Evolutionary conservation across 2,113 vertebrate species (phyloP), one percentile per base, ranked within the genome.

Genomic region (Echinops telfairi): DNA sequence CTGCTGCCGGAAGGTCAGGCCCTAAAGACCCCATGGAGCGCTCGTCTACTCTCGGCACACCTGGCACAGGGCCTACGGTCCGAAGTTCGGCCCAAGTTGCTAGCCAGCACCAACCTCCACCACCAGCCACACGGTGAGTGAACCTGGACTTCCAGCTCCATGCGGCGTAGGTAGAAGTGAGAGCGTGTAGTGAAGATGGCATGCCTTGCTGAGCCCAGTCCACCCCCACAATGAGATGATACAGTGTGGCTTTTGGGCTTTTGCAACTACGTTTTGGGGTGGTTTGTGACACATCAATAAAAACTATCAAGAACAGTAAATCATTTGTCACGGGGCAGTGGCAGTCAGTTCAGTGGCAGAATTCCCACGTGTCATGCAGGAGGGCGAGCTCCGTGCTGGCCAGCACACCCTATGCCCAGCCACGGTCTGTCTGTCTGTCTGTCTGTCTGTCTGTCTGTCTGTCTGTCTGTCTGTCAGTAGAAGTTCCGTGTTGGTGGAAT

Each of bases 201-300:
- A 87, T 91, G 76, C 83, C 82, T 36, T 60, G 87, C 77, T 82
- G 87, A 94, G 91, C 62, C 85, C 93, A 47, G 77, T 29, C 84
- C 7, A 19, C 66, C 47, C 70, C 66, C 68, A 88, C 60, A 20
- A 62, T 62, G 60, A 62, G 60, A 62, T 62, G 57, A 58, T 58
- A 58, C 11, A 5, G 57, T 40, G 47, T 53, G 47, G 47, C 47
- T 53, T 53, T 40, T 3, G 40, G 1, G 25, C 27, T 27, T 40
- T 77, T 20, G 70, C 64, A 27, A 20, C 22, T 19, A 71, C n/a
- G 17, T 86, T 62, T 58, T 36, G 27, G 62, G 38, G 40, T 36
- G 23, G 33, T 38, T 82, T 53, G 75, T 3, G 38, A n/a, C 58
- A 83, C 73, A 43, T 31, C 57, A 36, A 14, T 23, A 75, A 33